Evolutionary conservation across 1,140 invertebrate genomes (phyloP), one percentile per base, ranked within the genome.

Genomic region (Streblospio benedicti): DNA sequence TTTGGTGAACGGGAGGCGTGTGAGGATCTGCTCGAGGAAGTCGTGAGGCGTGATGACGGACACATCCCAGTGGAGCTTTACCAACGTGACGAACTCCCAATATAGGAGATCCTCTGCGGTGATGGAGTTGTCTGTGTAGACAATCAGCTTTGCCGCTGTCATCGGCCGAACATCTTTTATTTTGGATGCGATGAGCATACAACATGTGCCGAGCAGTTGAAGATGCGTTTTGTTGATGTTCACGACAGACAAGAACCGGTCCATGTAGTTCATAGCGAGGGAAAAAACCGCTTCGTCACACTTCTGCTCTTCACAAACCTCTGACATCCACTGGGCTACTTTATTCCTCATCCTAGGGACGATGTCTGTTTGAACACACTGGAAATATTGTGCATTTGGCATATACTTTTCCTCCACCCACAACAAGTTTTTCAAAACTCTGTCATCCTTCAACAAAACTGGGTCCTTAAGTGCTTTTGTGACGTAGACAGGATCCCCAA

Each of bases 251-350:
- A 97, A 80, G 81, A 94, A 93, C 71, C 93, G 83, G 80, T 97
- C 91, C 81, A 97, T 78, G 78, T 91, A 93, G 72, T 91, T 93
- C 74, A 93, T 86, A 25, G 92, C 88, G 68, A 95, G 78, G 4
- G 87, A 83, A 73, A 94, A 94, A 20, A 96, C 90, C 72, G 91
- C 90, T 67, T 93, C 90, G 77, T 93, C 89, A 67, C 89, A 90
- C 62, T 85, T 85, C 69, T 91, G 87, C 70, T 93, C 90, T 73
- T 92, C 90, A 78, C 90, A 94, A 82, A 93, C 91, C 87, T 94
- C 91, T 74, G 91, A 85, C 92, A 97, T 95, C 93, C 92, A 97
- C 72, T 90, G 87, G 57, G 90, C 86, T 66, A 96, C 90, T 71
- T 91, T 87, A 76, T 87, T 88, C 69, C 91, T 84, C 90, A 94